phyloP scores from a whole-genome alignment of 30 jellyfish, hydroid and myxozoan genomes.

The Turritopsis dohrnii region DNA sequence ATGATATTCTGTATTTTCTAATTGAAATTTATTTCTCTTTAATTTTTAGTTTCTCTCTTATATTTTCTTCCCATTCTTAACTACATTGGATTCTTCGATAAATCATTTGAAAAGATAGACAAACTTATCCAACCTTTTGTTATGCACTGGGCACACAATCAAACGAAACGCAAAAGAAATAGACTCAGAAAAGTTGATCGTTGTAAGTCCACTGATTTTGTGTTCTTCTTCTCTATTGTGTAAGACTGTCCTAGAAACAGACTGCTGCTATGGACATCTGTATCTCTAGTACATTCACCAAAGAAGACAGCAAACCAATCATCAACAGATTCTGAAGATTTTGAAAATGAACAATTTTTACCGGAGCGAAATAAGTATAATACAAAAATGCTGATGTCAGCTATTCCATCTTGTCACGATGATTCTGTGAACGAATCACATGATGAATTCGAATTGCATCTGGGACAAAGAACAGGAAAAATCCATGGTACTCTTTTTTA shows the following conservation, averaged over 20 bases:
- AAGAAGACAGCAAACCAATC: background rate
- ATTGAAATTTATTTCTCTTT: no score
- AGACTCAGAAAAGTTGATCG: constrained; percentile 6
- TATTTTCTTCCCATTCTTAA: background rate
- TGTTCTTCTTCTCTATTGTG: no score
- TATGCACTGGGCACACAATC: background rate
- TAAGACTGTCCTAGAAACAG: no score
- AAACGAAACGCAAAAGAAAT: background rate
- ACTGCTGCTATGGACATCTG: no score
- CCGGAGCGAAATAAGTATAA: constrained; percentile 7
- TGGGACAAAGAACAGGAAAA: background rate
- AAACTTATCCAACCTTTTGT: background rate
- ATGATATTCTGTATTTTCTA: no score
- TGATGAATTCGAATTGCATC: constrained; percentile 13
- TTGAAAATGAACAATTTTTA: constrained; percentile 5
- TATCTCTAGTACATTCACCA: constrained; percentile 7
- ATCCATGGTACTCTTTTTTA: background rate
- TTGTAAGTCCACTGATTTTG: background rate
- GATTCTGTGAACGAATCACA: constrained; percentile 11
- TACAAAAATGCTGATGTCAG: background rate
- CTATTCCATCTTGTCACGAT: background rate
- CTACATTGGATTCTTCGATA: background rate
- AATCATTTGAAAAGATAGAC: background rate
- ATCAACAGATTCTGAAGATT: constrained; percentile 5
- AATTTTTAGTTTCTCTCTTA: background rate